A percentile compares a stretch with the other conserved stretches of the same genome.
phyloP scores from a whole-genome alignment of 2,113 vertebrate genomes.

The Labrus mixtus region DNA sequence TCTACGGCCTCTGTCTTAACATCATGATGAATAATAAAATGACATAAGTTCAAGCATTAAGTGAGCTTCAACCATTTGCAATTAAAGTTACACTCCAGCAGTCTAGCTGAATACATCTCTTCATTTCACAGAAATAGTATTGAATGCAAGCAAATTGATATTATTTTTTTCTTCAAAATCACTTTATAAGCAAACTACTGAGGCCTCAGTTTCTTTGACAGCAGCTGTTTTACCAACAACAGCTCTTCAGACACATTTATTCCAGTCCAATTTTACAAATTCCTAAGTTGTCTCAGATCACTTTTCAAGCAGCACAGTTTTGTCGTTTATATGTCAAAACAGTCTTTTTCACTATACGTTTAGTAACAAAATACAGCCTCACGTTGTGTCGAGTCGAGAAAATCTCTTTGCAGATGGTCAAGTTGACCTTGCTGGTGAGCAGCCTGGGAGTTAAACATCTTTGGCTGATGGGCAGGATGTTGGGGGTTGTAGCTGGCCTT shows the following conservation, averaged over 20 bases:
- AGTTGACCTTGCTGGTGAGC: conserved; percentile 79
- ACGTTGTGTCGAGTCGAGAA: conserved; percentile 89
- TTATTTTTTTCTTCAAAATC: not conserved
- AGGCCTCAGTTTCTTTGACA: not conserved
- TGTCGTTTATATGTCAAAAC: not conserved
- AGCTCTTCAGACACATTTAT: too few relatives aligned
- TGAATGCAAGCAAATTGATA: too few relatives aligned
- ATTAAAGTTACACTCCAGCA: not conserved
- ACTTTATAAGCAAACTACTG: not conserved
- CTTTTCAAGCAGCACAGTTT: not conserved
- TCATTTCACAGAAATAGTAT: too few relatives aligned
- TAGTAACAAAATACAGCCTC: conserved; percentile 65
- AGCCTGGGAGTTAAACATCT: conserved; percentile 76
- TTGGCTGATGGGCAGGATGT: conserved; percentile 79
- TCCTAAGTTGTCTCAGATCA: not conserved
- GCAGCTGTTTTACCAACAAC: too few relatives aligned
- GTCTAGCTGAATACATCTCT: too few relatives aligned
- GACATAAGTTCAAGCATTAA: not conserved
- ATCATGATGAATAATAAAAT: not conserved
- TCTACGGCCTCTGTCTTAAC: not conserved
- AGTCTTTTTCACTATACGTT: not conserved
- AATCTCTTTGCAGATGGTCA: conserved; percentile 89
- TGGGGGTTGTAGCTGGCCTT: conserved; percentile 90
- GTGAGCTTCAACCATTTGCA: not conserved
- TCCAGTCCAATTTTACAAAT: not conserved